These are phyloP conservation scores for Benitochromis conjunctus DNA, from an alignment of 2,113 vertebrate species.

Conservation along the genomic window DNA sequence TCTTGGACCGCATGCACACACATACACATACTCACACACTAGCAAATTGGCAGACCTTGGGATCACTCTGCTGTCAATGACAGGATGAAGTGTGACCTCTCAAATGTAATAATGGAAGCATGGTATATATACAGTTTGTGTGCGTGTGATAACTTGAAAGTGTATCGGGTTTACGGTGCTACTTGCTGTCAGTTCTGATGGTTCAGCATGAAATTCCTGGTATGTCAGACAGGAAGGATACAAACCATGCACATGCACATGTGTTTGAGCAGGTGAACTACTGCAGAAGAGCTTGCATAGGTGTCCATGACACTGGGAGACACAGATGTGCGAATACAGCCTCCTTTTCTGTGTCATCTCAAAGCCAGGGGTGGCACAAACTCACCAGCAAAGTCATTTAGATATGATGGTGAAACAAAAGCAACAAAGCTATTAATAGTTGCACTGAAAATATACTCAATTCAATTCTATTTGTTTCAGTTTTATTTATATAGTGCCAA, in stretches of 20 bases:
- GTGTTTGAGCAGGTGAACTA: neutral
- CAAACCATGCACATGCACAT: neutral
- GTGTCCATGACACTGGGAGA: neutral
- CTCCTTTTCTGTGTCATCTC: neutral
- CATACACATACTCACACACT: neutral
- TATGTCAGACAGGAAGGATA: constrained; percentile 26
- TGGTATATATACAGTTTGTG: neutral
- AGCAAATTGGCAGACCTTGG: neutral
- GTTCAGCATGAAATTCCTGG: constrained; percentile 10
- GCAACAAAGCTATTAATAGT: neutral
- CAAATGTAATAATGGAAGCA: neutral
- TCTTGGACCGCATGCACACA: constrained; percentile 15
- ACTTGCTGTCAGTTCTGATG: neutral
- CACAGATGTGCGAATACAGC: neutral
- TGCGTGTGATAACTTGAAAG: neutral
- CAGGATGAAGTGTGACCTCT: constrained; percentile 4
- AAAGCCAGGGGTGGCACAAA: neutral
- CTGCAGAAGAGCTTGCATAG: neutral
- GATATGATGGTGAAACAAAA: neutral
- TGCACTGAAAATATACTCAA: neutral
- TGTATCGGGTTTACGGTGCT: constrained; percentile 20
- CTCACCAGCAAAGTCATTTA: neutral
- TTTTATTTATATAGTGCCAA: neutral
- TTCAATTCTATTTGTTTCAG: neutral
- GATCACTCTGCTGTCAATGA: constrained; percentile 11